Base-by-base conservation (phyloP, 2,888 invertebrate genomes). In the Agelastica alni region DNA sequence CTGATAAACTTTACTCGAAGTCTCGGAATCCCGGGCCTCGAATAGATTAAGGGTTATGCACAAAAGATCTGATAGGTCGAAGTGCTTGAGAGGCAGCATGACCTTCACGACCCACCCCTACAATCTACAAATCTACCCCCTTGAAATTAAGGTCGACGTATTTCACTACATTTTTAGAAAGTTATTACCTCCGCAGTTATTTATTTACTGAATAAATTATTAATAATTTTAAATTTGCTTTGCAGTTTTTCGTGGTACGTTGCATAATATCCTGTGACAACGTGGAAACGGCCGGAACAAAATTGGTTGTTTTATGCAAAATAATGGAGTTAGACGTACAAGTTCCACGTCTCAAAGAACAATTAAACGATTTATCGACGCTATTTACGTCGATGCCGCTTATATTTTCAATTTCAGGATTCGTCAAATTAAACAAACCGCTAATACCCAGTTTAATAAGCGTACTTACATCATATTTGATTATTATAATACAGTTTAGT, bases 251-350 rank as follows among this genome's bases (percentile, higher is more conserved):
- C 12, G 39, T 39, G 12, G 18, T 17, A 7, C 39, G 39, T 12
- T 39, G 18, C 14, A 39, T 39, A 6, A 9, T 39, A n/a, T 39
- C 17, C 18, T 39, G 39, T 20, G 39, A 39, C 6, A 39, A 39
- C 7, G 39, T 36, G 3, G 36, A 36, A 36, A 36, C n/a, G 3
- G 13, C 36, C n/a, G 36, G 36, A 13, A 16, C 3, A 10, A 39
- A 39, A 39, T 17, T 39, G 20, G 39, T 12, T 5, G 5, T 6
- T 9, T 3, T 22, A 1, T 22, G 39, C 14, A 18, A 22, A 10
- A 12, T 39, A 0, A 5, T 39, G 10, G 13, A 22, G 10, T 20
- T 12, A 5, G 39, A 39, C 18, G 3, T 20, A 2, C 18, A 39
- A 22, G 10, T 12, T n/a, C n/a, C 39, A 3, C 22, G 22, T 2